A percentile compares a stretch with the other conserved stretches of the same genome.
Evolutionary conservation across 2,113 vertebrate species (phyloP).

Genomic region (Psittacula cyanocephala): DNA sequence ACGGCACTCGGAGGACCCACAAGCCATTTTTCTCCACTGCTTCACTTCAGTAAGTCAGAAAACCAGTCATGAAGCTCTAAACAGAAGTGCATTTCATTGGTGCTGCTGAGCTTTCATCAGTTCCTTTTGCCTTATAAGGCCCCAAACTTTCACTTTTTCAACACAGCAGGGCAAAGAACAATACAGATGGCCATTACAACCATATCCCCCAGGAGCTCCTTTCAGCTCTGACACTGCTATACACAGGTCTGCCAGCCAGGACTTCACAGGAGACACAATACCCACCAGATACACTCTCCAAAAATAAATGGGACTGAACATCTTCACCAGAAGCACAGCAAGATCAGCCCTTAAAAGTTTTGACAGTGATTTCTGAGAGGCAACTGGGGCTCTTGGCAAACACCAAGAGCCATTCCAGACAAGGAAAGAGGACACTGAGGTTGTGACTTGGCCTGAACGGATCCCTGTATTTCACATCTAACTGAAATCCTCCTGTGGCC

Average conservation of each 20-base stretch:
- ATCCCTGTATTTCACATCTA: background rate
- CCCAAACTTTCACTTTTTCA: background rate
- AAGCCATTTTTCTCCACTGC: background rate
- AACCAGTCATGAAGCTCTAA: background rate
- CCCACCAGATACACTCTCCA: background rate
- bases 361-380: background rate
- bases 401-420: background rate
- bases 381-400: background rate
- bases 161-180: background rate
- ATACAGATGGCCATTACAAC: background rate
- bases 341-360: background rate
- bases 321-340: background rate
- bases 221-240: background rate
- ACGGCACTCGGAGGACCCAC: background rate
- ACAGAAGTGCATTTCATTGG: background rate
- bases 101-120: background rate
- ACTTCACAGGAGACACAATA: background rate
- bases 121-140: background rate
- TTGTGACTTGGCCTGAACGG: background rate
- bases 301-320: background rate
- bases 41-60: background rate
- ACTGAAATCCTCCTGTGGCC: background rate
- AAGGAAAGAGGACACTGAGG: background rate
- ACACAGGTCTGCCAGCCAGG: background rate
- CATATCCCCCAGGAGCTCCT: background rate